phyloP scores from a whole-genome alignment of 2,113 vertebrate genomes.

The Baryphthengus martii region DNA sequence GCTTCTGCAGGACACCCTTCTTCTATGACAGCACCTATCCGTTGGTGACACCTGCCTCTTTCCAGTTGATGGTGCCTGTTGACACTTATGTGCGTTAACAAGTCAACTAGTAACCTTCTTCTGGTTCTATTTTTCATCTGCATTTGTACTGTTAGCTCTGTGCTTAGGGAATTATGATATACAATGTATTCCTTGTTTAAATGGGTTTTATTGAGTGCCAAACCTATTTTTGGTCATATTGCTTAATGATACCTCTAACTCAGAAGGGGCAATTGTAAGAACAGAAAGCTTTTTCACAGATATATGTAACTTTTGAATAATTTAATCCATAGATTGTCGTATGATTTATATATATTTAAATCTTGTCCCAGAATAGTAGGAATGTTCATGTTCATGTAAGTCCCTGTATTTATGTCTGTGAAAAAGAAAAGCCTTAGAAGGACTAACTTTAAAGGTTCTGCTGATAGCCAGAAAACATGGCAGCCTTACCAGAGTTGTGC shows the following conservation, averaged over 20 bases:
- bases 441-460: not conserved
- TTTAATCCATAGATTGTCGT: not conserved
- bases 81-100: not conserved
- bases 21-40: constrained; percentile 4
- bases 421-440: not conserved
- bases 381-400: not conserved
- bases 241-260: not conserved
- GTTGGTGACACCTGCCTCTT: constrained; percentile 9
- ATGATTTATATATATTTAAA: not conserved
- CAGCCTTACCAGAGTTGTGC: not conserved
- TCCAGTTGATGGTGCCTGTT: constrained; percentile 36
- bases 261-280: not conserved
- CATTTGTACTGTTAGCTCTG: not conserved
- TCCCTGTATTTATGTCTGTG: not conserved
- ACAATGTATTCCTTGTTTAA: not conserved
- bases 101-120: constrained; percentile 14
- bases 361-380: not conserved
- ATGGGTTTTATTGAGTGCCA: constrained; percentile 18
- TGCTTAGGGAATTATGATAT: not conserved
- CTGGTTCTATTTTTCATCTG: not conserved
- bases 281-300: not conserved
- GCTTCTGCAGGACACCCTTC: not conserved
- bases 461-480: not conserved
- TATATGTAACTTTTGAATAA: not conserved
- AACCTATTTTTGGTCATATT: not conserved